Base-by-base conservation (phyloP, 2,797 vertebrate species). In the Coranthus polyacanthus region DNA sequence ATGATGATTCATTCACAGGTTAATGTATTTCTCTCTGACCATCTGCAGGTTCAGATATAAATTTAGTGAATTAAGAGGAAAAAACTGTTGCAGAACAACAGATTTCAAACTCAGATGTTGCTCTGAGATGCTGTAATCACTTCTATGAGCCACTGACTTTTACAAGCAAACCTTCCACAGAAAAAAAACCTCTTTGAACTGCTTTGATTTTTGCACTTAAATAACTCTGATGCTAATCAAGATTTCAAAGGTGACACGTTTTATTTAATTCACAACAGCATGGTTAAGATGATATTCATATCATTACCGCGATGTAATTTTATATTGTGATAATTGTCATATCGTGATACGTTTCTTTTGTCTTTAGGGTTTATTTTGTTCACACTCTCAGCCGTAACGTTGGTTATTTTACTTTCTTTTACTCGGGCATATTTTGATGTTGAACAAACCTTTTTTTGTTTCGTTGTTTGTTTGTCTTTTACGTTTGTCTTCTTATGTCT, bases 31-130 rank as follows among this genome's bases (percentile, higher is more conserved):
- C 79, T 88, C 72, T 88, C 60, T 20, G 81, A 82, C 88, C 89
- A 91, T 89, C 88, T 91, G 89, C 82, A 86, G 81, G 83, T 86
- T 88, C 85, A 81, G 50, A 86, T 90, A 84, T 87, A 91, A 92
- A 91, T 90, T 84, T 84, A 76, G 78, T 75, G 78, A 76, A 86
- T 78, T 42, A 75, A 69, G 26, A 34, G 65, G 42, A 52, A 47
- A 32, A 84, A 83, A 72, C 50, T 47, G 72, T 62, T 26, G 12
- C 36, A 83, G 81, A 66, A 67, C 45, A 10, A 22, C 43, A 58
- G 7, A 74, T 88, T 83, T 70, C 12, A 53, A 17, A 79, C 79
- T 76, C 50, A 66, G 65, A 78, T 62, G 22, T 60, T 44, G 80
- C 38, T 51, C 74, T 52, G 58, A 56, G 39, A 79, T 62, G 52